Conservation (phyloP, 2,888 invertebrate species). For the Coelogynopora nodosa region DNA sequence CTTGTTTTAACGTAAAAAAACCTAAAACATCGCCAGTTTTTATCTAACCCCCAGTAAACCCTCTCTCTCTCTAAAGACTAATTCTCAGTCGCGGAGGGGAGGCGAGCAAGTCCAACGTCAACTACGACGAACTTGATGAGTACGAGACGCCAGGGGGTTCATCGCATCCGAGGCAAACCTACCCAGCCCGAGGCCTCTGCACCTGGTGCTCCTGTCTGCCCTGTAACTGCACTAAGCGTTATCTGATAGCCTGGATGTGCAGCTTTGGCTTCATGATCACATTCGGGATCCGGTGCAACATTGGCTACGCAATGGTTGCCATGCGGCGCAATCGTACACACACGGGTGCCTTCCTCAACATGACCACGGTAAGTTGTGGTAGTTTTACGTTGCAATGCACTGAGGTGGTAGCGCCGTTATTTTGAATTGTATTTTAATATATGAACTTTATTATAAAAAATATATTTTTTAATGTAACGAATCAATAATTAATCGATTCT, state of each 20-base stretch:
- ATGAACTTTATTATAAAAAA: too few relatives aligned
- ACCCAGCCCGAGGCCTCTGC: neutral
- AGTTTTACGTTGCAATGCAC: too few relatives aligned
- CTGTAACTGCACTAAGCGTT: slow-evolving; percentile 41
- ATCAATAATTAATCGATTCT: too few relatives aligned
- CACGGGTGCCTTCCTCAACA: neutral
- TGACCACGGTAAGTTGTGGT: neutral
- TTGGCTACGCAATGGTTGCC: slow-evolving; percentile 37
- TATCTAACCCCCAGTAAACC: too few relatives aligned
- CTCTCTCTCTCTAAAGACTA: neutral
- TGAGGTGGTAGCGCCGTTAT: too few relatives aligned
- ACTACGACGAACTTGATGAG: slow-evolving; percentile 41
- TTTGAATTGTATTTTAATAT: too few relatives aligned
- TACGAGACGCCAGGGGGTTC: neutral
- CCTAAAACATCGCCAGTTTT: too few relatives aligned
- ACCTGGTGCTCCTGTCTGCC: slow-evolving; percentile 25
- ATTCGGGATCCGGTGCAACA: slow-evolving; percentile 46
- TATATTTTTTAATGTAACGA: too few relatives aligned
- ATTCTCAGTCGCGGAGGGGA: neutral
- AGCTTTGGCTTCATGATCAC: slow-evolving; percentile 45
- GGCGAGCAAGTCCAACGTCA: slow-evolving; percentile 15
- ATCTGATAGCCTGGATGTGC: slow-evolving; percentile 45
- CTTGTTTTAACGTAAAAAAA: too few relatives aligned
- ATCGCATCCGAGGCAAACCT: neutral
- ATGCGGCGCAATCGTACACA: neutral